Evolutionary conservation across 2,888 invertebrate species (phyloP).

Genomic region (Archips xylosteana): DNA sequence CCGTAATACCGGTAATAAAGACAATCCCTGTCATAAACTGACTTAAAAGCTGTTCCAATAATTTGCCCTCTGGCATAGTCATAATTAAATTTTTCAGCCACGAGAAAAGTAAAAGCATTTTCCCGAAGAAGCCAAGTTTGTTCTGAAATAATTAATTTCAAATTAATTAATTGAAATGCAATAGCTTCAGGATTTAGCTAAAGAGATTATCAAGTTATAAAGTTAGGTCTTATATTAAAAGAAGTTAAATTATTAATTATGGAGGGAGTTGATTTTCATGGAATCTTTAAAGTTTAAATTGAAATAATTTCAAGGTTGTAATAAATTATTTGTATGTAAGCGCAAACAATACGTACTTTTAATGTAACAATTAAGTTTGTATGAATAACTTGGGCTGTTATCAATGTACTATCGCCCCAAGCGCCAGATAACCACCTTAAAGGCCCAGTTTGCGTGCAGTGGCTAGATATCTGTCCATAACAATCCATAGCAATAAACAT

Average conservation of each 20-base stretch:
- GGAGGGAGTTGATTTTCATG: constrained; percentile 10
- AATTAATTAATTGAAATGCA: constrained; percentile 39
- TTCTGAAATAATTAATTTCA: constrained; percentile 30
- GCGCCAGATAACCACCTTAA: too few species aligned
- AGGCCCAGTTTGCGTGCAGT: too few species aligned
- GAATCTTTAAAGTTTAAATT: not conserved
- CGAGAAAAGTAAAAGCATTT: constrained; percentile 30
- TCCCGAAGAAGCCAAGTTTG: constrained; percentile 35
- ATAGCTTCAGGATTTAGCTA: constrained; percentile 18
- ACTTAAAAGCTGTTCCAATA: constrained; percentile 14
- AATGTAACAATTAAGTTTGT: too few species aligned
- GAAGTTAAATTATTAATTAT: constrained; percentile 10
- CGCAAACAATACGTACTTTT: too few species aligned
- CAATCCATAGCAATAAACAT: too few species aligned
- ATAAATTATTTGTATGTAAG: not conserved
- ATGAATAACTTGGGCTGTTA: too few species aligned
- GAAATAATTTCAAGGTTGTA: not conserved
- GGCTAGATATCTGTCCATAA: too few species aligned
- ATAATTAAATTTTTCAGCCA: constrained; percentile 28
- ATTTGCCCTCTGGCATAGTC: not conserved
- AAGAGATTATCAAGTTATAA: constrained; percentile 29
- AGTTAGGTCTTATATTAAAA: constrained; percentile 9
- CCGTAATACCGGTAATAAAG: too few species aligned
- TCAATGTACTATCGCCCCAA: too few species aligned
- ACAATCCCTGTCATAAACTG: not conserved